Evolutionary conservation across 1,140 invertebrate genomes (phyloP), one percentile per base, ranked within the genome.

Genomic region (Drosophila sp.): DNA sequence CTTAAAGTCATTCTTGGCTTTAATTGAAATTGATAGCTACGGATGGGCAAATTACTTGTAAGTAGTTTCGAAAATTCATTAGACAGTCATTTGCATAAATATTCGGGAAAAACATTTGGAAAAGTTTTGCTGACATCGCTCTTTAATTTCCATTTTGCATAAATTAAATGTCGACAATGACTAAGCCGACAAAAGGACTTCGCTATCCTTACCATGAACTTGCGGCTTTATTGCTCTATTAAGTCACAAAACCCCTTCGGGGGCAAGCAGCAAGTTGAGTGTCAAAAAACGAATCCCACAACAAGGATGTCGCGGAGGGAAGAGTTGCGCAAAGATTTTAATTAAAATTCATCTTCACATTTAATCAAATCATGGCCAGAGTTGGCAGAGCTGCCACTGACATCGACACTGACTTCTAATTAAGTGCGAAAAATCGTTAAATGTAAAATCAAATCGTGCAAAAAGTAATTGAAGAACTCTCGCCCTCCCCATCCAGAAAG

Each of bases 311-410:
- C n/a, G 56, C n/a, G 36, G n/a, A 5, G 14, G 11, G 13, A 14
- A 4, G 27, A 56, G 48, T 4, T 4, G 36, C n/a, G 67, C 65
- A 67, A 65, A 66, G 87, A 86, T 91, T 91, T 91, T 91, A 91
- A 91, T 91, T 91, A 91, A 91, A 91, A 91, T 91, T 91, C 90
- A 91, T 91, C 90, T 91, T 90, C 90, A 91, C 90, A 90, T 90
- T 91, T 91, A 91, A 91, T 91, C 90, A 91, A 91, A 91, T 91
- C 86, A 91, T 90, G 78, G 75, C 67, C 67, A 45, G 72, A 51
- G 56, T 27, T 18, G 45, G 8, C 36, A 51, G 59, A 18, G 32
- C 59, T 86, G 81, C 78, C 66, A 56, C 83, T 87, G 83, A 89
- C 83, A 82, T 83, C 83, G 79, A 83, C 83, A 87, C 84, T 91